These are phyloP conservation scores for Papilio aristodemus DNA, from an alignment of 1,140 invertebrate species.

Conservation along the genomic window DNA sequence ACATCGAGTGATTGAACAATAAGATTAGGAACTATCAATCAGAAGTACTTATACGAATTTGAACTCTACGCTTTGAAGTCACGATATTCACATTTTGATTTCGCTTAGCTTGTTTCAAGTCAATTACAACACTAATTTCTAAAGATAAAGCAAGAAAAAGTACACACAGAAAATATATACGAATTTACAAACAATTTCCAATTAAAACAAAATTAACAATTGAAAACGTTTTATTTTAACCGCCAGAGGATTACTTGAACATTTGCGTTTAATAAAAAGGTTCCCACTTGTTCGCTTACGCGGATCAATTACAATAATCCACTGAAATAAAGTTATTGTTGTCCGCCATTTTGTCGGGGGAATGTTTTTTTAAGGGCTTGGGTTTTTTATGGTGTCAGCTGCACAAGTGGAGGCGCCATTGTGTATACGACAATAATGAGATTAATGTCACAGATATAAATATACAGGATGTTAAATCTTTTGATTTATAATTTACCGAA, in stretches of 20 bases:
- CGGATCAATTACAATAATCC: constrained; percentile 47
- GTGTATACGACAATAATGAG: constrained; percentile 50
- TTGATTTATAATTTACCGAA: not conserved
- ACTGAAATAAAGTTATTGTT: constrained; percentile 44
- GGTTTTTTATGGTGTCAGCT: constrained; percentile 66
- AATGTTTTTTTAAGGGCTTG: constrained; percentile 38
- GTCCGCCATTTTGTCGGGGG: constrained; percentile 39
- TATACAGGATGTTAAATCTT: constrained; percentile 21
- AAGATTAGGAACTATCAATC: too few species aligned
- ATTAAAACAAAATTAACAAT: constrained; percentile 3
- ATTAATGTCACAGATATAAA: constrained; percentile 45
- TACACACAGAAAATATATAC: not conserved
- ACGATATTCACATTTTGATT: too few species aligned
- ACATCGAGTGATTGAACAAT: too few species aligned
- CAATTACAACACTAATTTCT: not conserved
- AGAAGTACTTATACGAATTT: too few species aligned
- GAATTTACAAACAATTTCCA: not conserved
- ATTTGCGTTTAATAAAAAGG: constrained; percentile 46
- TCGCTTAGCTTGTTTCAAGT: too few species aligned
- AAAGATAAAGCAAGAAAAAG: not conserved
- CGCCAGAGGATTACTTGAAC: constrained; percentile 38
- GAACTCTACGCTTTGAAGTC: too few species aligned
- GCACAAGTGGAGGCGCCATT: constrained; percentile 60
- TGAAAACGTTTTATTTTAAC: not conserved
- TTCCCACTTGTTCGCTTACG: constrained; percentile 60